A percentile compares a stretch with the other conserved stretches of the same genome.
Evolutionary conservation across 2,113 vertebrate species (phyloP).

Genomic region (Camelus dromedarius): DNA sequence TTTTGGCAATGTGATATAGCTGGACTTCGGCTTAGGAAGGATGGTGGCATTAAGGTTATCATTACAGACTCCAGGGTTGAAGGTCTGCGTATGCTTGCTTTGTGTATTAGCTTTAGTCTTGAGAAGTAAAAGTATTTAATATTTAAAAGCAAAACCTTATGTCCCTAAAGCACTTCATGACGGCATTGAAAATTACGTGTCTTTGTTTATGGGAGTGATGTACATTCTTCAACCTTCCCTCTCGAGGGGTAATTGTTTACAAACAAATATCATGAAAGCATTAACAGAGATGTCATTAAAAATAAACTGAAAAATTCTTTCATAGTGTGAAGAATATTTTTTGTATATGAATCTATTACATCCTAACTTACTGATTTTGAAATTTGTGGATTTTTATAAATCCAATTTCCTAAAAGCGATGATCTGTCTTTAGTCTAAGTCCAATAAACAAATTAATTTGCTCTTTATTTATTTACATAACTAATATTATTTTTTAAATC

Average conservation of each 20-base stretch:
- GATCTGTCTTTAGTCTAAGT: neutral
- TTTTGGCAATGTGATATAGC: neutral
- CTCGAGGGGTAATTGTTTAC: neutral
- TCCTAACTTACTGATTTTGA: neutral
- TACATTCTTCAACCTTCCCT: neutral
- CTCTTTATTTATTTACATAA: neutral
- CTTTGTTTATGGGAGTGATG: neutral
- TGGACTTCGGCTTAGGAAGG: neutral
- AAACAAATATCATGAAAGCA: neutral
- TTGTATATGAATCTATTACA: neutral
- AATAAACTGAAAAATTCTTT: neutral
- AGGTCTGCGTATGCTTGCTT: too few species aligned
- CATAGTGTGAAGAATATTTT: neutral
- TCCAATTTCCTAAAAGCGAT: neutral
- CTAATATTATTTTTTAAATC: neutral
- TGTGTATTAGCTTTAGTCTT: neutral
- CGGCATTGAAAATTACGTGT: neutral
- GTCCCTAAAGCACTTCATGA: neutral
- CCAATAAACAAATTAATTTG: neutral
- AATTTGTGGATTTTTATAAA: neutral
- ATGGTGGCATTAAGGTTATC: neutral
- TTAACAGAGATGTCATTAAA: neutral
- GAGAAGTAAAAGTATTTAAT: neutral
- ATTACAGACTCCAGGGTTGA: rapidly evolving
- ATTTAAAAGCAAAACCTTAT: neutral